Evolutionary conservation across 2,888 invertebrate genomes (phyloP).

Genomic region (Drosophila cognata): DNA sequence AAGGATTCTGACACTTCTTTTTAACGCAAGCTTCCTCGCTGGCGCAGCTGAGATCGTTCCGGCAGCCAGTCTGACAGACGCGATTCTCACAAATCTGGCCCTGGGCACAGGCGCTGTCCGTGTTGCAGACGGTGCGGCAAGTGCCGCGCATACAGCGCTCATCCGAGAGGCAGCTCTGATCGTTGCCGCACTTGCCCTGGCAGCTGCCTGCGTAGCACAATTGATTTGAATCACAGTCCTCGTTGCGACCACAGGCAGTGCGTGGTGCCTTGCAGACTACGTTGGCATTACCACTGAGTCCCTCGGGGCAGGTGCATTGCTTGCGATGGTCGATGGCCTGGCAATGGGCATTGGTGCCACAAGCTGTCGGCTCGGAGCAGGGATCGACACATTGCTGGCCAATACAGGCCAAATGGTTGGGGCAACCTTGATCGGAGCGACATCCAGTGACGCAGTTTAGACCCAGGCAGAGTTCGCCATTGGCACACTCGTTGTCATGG

Average conservation of each 20-base stretch:
- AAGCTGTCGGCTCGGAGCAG: slow-evolving; percentile 91
- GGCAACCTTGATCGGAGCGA: slow-evolving; percentile 91
- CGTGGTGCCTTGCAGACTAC: slow-evolving; percentile 90
- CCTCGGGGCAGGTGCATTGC: slow-evolving; percentile 90
- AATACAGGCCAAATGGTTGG: slow-evolving; percentile 89
- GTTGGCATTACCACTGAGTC: slow-evolving; percentile 91
- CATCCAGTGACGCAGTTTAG: slow-evolving; percentile 93
- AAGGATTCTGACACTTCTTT: slow-evolving; percentile 93
- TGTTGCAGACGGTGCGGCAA: slow-evolving; percentile 94
- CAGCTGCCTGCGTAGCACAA: slow-evolving; percentile 92
- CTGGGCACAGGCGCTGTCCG: slow-evolving; percentile 91
- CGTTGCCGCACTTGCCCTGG: slow-evolving; percentile 91
- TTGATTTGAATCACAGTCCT: slow-evolving; percentile 90
- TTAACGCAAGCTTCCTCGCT: slow-evolving; percentile 91
- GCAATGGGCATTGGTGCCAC: slow-evolving; percentile 93
- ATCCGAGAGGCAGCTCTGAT: slow-evolving; percentile 92
- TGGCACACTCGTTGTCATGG: slow-evolving; percentile 93
- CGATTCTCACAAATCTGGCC: slow-evolving; percentile 95
- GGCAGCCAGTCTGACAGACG: slow-evolving; percentile 94
- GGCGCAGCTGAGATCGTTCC: slow-evolving; percentile 92
- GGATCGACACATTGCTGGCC: slow-evolving; percentile 92
- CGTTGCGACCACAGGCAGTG: slow-evolving; percentile 88
- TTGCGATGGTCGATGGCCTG: slow-evolving; percentile 89
- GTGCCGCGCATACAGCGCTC: slow-evolving; percentile 94
- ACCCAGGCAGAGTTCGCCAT: slow-evolving; percentile 94